phyloP scores from a whole-genome alignment of 2,888 invertebrate species.

The Seira ritae region DNA sequence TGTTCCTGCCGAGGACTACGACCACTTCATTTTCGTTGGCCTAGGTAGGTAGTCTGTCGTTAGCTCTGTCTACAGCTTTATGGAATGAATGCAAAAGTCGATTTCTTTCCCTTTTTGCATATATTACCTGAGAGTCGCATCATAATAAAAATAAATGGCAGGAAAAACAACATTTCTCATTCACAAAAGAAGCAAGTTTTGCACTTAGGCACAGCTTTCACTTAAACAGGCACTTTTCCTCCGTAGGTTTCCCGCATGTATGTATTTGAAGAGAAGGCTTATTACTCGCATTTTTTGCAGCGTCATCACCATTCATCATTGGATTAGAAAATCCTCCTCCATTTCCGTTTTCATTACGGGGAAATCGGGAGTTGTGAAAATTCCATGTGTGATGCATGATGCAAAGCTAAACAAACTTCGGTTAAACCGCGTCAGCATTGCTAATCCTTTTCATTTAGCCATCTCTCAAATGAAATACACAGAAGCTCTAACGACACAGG shows the following conservation, averaged over 20 bases:
- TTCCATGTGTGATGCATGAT: too few relatives aligned
- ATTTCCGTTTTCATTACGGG: not conserved
- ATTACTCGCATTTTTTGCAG: not conserved
- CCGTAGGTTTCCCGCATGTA: too few relatives aligned
- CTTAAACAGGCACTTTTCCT: too few relatives aligned
- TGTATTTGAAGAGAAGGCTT: not conserved
- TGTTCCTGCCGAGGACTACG: too few relatives aligned
- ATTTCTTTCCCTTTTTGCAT: not conserved
- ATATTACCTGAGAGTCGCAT: not conserved
- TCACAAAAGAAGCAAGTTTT: not conserved
- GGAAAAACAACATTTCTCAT: not conserved
- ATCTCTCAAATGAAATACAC: not conserved
- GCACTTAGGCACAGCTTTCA: not conserved
- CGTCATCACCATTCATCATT: not conserved
- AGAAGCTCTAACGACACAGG: not conserved
- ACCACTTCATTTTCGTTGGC: too few relatives aligned
- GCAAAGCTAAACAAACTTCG: not conserved
- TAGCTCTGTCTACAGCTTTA: too few relatives aligned
- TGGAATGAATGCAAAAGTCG: too few relatives aligned
- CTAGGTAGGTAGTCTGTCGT: too few relatives aligned
- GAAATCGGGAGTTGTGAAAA: too few relatives aligned
- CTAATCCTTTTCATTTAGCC: not conserved
- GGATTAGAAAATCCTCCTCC: not conserved
- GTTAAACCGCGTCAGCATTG: not conserved
- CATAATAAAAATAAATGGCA: not conserved